Evolutionary conservation across 2,888 invertebrate genomes (phyloP), one percentile per base, ranked within the genome.

Genomic region (Diloba caeruleocephala): DNA sequence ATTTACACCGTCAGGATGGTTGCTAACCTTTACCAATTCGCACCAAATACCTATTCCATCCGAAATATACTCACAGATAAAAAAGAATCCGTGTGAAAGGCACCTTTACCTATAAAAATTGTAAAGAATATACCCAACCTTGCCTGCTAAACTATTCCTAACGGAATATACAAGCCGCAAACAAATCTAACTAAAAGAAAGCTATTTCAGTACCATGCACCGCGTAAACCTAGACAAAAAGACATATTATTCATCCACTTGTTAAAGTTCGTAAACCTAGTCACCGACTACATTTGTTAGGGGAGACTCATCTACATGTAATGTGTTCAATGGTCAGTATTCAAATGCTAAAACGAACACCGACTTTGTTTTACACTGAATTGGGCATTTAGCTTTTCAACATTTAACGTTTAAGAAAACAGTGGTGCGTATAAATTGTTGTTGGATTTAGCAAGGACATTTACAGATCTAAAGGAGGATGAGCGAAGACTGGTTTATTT

Each of bases 191-290:
- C 53, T 52, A 42, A 62, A 71, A 53, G 37, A 64, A 67, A 64
- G 44, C 31, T 59, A 65, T 56, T 72, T 71, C 65, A 59, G 70
- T 71, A 65, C 70, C 70, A 62, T 72, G 69, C 72, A 69, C 70
- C 65, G 62, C 65, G 65, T 56, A 36, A 65, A 39, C 55, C 55
- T 54, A 68, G 51, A 48, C 70, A 65, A 72, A 70, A 68, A 62
- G 51, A 52, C 49, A 62, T 61, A n/a, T 69, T 58, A 59, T 53
- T 38, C 37, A 45, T 43, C 41, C 50, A 50, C 52, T 62, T 46
- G 45, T 42, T 34, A 51, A 62, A 69, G 38, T 58, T 71, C 8
- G 59, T 36, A 10, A 44, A 62, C 46, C 34, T 25, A 58, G 42
- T 54, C 54, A 53, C 45, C 26, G 45, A 33, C 31, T 48, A 46